A percentile compares a stretch with the other conserved stretches of the same genome.
phyloP scores from a whole-genome alignment of 2,113 vertebrate genomes.

The Ptilonorhynchus violaceus region DNA sequence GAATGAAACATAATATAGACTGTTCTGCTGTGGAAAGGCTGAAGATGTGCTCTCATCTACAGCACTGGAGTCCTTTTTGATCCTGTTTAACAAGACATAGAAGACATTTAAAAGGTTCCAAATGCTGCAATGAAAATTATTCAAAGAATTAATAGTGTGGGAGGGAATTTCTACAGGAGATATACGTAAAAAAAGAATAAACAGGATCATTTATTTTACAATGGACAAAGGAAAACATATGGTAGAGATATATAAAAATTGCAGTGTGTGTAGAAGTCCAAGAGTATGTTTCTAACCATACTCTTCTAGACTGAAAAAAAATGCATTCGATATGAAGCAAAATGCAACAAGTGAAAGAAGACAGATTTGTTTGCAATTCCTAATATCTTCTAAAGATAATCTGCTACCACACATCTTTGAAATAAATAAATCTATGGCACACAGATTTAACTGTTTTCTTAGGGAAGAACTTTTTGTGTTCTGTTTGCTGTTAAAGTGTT shows the following conservation, averaged over 20 bases:
- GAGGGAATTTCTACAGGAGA: slow-evolving; percentile 43
- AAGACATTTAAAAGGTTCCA: slow-evolving; percentile 27
- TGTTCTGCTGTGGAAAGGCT: slow-evolving; percentile 6
- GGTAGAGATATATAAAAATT: background rate
- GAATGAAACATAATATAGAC: background rate
- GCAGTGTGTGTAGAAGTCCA: background rate
- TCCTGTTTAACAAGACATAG: slow-evolving; percentile 29
- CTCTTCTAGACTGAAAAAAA: background rate
- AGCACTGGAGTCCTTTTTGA: slow-evolving; percentile 8
- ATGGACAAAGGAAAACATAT: slow-evolving; percentile 37
- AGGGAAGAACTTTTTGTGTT: background rate
- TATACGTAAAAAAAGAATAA: slow-evolving; percentile 32
- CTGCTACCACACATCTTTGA: background rate
- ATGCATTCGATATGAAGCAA: background rate
- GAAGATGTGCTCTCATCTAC: background rate
- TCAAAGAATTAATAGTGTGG: slow-evolving; percentile 8
- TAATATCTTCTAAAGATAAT: background rate
- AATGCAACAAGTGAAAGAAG: background rate
- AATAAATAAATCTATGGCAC: background rate
- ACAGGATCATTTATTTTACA: slow-evolving; percentile 58
- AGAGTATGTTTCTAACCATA: background rate
- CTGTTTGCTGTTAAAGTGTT: background rate
- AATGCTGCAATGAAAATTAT: slow-evolving; percentile 35
- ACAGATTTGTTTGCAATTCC: background rate
- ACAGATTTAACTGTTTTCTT: background rate